phyloP scores from a whole-genome alignment of 2,888 invertebrate species.

The Hydrotaea diabolus region DNA sequence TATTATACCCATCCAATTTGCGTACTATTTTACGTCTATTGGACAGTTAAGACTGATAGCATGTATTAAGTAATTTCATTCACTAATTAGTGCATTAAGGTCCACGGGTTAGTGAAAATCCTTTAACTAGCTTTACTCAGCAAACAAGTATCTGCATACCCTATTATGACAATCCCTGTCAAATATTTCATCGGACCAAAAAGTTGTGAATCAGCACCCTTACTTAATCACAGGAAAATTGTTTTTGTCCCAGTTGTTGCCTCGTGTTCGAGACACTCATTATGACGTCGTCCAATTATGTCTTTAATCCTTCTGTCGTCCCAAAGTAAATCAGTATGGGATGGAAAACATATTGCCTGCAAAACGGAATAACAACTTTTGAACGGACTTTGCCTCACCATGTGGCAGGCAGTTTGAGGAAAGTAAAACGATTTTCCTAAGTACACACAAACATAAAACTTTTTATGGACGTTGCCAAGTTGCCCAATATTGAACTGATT shows the following conservation, averaged over 20 bases:
- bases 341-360: not conserved
- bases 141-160: not conserved
- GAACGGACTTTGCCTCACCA: constrained; percentile 7
- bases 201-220: not conserved
- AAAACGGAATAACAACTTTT: not conserved
- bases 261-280: constrained; percentile 2
- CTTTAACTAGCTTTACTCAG: not conserved
- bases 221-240: not conserved
- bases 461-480: constrained; percentile 28
- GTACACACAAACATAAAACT: constrained; percentile 31
- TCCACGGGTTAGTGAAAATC: not conserved
- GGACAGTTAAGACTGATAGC: too few species aligned
- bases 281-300: constrained; percentile 6
- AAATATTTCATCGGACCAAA: not conserved
- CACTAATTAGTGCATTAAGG: too few species aligned
- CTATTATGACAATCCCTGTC: not conserved
- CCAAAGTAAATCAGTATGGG: not conserved
- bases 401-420: not conserved
- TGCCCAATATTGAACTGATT: constrained; percentile 50
- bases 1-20: too few species aligned
- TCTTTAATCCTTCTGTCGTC: constrained; percentile 4
- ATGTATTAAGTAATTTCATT: too few species aligned
- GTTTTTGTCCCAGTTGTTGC: constrained; percentile 4
- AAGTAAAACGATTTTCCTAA: constrained; percentile 13
- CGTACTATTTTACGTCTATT: too few species aligned